Conservation (phyloP, 2,113 vertebrate species). For the Chionis minor region DNA sequence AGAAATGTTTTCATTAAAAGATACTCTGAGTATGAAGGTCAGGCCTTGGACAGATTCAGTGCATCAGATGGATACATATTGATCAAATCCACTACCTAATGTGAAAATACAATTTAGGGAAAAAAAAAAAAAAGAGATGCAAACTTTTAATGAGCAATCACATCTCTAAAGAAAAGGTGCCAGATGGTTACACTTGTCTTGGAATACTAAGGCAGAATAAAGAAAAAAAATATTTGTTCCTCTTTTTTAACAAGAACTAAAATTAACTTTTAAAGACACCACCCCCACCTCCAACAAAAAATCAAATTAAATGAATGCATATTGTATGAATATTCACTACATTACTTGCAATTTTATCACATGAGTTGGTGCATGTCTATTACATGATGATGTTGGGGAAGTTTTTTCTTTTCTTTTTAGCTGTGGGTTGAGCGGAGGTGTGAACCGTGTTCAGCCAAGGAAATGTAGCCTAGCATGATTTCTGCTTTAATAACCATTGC, state of each 20-base stretch:
- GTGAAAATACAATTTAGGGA: constrained; percentile 35
- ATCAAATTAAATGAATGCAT: background rate
- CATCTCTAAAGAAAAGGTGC: background rate
- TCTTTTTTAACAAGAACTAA: background rate
- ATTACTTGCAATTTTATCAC: background rate
- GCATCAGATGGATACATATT: background rate
- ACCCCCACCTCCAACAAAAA: background rate
- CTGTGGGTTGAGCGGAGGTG: background rate
- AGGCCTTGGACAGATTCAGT: background rate
- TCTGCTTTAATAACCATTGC: background rate
- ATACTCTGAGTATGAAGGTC: background rate
- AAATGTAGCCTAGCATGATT: background rate
- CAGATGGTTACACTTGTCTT: constrained; percentile 38
- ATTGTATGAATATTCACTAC: background rate
- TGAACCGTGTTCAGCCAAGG: background rate
- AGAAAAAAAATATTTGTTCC: background rate
- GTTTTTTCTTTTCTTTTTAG: background rate
- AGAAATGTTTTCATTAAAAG: background rate
- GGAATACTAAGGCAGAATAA: background rate
- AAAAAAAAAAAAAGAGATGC: background rate
- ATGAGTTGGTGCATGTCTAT: background rate
- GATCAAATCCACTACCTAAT: constrained; percentile 7
- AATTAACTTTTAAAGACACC: background rate
- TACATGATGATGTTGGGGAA: background rate
- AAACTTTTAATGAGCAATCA: constrained; percentile 62